Evolutionary conservation across 2,797 vertebrate species (phyloP).

Genomic region (Sebastiscus tertius): DNA sequence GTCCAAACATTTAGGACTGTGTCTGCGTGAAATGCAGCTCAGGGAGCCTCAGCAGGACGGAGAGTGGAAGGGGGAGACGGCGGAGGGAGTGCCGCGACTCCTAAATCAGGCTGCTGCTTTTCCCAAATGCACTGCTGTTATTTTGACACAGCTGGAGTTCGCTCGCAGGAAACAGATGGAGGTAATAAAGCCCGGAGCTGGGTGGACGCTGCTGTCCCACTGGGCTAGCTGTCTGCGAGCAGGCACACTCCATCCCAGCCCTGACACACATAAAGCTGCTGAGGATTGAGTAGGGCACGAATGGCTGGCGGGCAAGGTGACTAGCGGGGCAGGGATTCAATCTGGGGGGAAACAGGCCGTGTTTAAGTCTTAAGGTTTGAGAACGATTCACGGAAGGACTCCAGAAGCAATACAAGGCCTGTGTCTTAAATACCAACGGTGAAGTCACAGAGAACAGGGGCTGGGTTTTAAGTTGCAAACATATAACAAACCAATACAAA

Average conservation of each 20-base stretch:
- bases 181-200: slow-evolving; percentile 59
- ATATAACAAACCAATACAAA: slow-evolving; percentile 6
- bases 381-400: slow-evolving; percentile 18
- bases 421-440: slow-evolving; percentile 7
- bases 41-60: not conserved
- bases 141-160: slow-evolving; percentile 53
- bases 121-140: slow-evolving; percentile 52
- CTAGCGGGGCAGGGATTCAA: slow-evolving; percentile 44
- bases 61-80: not conserved
- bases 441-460: not conserved
- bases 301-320: slow-evolving; percentile 31
- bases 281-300: slow-evolving; percentile 30
- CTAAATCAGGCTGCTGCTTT: slow-evolving; percentile 61
- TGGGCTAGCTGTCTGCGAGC: slow-evolving; percentile 33
- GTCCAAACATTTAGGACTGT: slow-evolving; percentile 1
- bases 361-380: slow-evolving; percentile 28
- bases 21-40: slow-evolving; percentile 27
- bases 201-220: slow-evolving; percentile 43
- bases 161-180: slow-evolving; percentile 70
- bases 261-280: slow-evolving; percentile 42
- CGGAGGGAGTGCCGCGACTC: slow-evolving; percentile 31
- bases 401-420: not conserved
- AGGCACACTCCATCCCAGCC: slow-evolving; percentile 41
- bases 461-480: slow-evolving; percentile 18
- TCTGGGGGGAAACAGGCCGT: slow-evolving; percentile 8